Base-by-base conservation (phyloP, 2,797 vertebrate genomes). In the Momotus momota region DNA sequence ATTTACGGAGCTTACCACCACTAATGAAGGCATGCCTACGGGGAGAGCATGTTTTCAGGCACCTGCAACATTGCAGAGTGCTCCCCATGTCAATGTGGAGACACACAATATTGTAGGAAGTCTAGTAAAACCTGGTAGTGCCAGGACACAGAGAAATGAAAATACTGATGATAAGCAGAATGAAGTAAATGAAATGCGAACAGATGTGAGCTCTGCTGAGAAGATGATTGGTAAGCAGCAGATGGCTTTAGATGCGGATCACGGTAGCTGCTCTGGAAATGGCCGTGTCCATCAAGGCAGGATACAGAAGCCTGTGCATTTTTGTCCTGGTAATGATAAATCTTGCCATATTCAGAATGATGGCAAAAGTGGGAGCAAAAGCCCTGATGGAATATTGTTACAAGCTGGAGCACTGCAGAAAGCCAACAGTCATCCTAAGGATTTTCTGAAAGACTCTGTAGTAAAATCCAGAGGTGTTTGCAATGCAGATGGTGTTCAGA, bases 391-490 rank as follows among this genome's bases (percentile, higher is more conserved):
- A 86, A 48, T 74, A 40, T 26, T 84, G 35, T 73, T 86, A 45
- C 71, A 95, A 92, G 40, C 16, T 93, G 77, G 51, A 96, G 16
- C 57, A 33, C n/a, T 79, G 60, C 62, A 54, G 84, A 86, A 93
- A 88, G 64, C 57, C 60, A 67, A 17, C 89, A 86, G 35, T 58
- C 73, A 92, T 65, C 31, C 43, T 60, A 77, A 95, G 27, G 81
- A 69, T 80, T 82, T 96, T 95, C 38, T 72, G 75, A 95, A 92
- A 78, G 62, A 26, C 22, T 49, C 57, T 87, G 61, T 27, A 55
- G 45, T 91, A 75, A 94, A 94, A 96, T 96, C 62, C 71, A 87
- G 70, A 91, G 71, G 73, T 64, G 33, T 67, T 90, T 94, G 49
- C 80, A 29, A n/a, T 91, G 58, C 82, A 94, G 71, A 60, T 62